Conservation (phyloP, 2,888 invertebrate genomes). For the Cryptophagus acutangulus region DNA sequence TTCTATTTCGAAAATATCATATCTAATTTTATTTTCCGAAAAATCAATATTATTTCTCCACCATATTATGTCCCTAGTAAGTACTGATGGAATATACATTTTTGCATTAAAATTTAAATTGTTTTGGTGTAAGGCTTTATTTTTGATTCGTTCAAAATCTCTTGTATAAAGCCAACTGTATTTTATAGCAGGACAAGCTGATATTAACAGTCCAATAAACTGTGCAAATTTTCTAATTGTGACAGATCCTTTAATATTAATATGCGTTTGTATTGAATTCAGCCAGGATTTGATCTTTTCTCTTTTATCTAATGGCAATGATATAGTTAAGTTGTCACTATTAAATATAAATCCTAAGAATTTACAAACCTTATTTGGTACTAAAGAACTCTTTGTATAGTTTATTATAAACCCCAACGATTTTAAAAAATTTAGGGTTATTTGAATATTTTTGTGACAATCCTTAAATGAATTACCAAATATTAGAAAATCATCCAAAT, state of each 20-base stretch:
- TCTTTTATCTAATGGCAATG: slow-evolving; percentile 13
- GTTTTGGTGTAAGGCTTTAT: slow-evolving; percentile 14
- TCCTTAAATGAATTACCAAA: slow-evolving; percentile 9
- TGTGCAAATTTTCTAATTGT: slow-evolving; percentile 10
- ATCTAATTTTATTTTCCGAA: slow-evolving; percentile 6
- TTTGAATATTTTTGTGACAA: too few relatives aligned
- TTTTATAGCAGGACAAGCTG: slow-evolving; percentile 32
- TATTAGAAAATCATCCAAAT: slow-evolving; percentile 14
- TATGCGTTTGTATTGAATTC: too few relatives aligned
- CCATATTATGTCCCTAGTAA: slow-evolving; percentile 10
- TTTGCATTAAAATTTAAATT: slow-evolving; percentile 5
- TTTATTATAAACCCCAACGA: slow-evolving; percentile 23
- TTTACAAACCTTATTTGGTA: slow-evolving; percentile 17
- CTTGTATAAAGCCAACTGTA: slow-evolving; percentile 35
- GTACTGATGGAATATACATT: slow-evolving; percentile 7
- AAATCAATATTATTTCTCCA: slow-evolving; percentile 9
- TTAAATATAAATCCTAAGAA: slow-evolving; percentile 24
- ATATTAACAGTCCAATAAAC: slow-evolving; percentile 21
- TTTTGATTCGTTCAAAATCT: slow-evolving; percentile 18
- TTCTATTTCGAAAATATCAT: slow-evolving; percentile 12
- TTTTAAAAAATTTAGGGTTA: slow-evolving; percentile 1
- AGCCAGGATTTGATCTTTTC: too few relatives aligned
- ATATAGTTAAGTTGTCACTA: slow-evolving; percentile 7
- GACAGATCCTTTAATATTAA: too few relatives aligned
- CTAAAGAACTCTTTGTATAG: slow-evolving; percentile 19